Conservation (phyloP, 64 coral and sea anemone species). For the Pocillopora damicornis region DNA sequence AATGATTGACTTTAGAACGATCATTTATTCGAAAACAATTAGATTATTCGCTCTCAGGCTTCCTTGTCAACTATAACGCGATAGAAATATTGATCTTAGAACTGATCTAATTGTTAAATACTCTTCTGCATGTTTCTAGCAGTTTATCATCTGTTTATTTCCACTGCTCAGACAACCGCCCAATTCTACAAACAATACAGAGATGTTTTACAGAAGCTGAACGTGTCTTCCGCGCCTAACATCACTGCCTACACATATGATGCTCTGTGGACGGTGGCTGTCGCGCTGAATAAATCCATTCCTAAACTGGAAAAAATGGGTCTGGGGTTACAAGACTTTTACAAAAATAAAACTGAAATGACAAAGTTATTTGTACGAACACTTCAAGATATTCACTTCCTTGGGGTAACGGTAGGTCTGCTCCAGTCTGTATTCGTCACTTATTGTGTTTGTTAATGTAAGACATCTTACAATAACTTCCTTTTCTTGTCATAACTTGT, state of each 20-base stretch:
- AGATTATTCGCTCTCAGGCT: too few relatives aligned
- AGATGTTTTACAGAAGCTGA: conserved; percentile 29
- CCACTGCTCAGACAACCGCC: conserved; percentile 40
- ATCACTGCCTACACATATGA: conserved; percentile 83
- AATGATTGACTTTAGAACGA: too few relatives aligned
- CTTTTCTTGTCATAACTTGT: too few relatives aligned
- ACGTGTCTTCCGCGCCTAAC: conserved; percentile 53
- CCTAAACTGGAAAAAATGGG: conserved; percentile 24
- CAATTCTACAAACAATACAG: conserved; percentile 64
- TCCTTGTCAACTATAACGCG: neutral
- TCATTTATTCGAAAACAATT: too few relatives aligned
- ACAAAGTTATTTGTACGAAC: conserved; percentile 54
- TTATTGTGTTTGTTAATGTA: neutral
- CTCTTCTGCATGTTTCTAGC: neutral
- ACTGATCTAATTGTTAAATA: neutral
- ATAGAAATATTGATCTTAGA: neutral
- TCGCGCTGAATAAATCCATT: conserved; percentile 61
- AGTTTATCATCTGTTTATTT: neutral
- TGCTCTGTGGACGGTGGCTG: conserved; percentile 74
- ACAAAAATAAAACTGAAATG: conserved; percentile 36
- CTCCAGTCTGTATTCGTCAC: neutral
- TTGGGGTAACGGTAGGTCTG: conserved; percentile 68
- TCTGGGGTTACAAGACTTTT: conserved; percentile 49
- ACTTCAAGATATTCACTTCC: conserved; percentile 61
- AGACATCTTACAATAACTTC: neutral